Percentiles rank a stretch among this genome's conserved stretches.
Conservation (phyloP, 1,140 invertebrate genomes). For the Hylyphantes graminicola region DNA sequence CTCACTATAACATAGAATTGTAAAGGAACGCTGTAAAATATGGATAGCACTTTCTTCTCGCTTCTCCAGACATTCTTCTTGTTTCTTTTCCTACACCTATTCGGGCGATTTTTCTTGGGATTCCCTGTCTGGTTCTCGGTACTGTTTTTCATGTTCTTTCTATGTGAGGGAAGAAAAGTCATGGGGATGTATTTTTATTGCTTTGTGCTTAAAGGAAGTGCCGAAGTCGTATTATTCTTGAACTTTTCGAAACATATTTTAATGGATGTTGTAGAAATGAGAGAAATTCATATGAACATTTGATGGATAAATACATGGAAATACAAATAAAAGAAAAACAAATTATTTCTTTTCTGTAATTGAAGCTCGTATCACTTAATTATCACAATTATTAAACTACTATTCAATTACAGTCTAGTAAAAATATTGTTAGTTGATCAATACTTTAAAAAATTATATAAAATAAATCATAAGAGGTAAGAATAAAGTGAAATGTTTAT, state of each 20-base stretch:
- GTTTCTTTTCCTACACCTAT: conserved; percentile 6
- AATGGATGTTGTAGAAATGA: neutral
- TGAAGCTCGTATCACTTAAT: no score
- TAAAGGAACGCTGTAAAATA: conserved; percentile 30
- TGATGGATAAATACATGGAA: no score
- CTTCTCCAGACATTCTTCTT: conserved; percentile 24
- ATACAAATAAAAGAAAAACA: no score
- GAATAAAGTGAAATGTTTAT: no score
- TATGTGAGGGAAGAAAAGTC: neutral
- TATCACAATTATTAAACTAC: no score
- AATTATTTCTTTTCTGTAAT: no score
- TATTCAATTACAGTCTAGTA: no score
- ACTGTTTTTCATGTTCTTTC: conserved; percentile 1
- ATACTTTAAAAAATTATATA: no score
- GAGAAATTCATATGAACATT: no score
- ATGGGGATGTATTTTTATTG: neutral
- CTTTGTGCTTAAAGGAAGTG: neutral
- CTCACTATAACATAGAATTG: conserved; percentile 1
- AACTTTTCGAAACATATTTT: neutral
- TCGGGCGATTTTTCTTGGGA: neutral
- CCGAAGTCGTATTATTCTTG: neutral
- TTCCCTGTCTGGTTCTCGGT: conserved; percentile 2
- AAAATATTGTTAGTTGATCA: no score
- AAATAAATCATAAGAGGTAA: no score
- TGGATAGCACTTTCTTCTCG: conserved; percentile 17